phyloP scores from a whole-genome alignment of 2,888 invertebrate species.

The Timema cristinae region DNA sequence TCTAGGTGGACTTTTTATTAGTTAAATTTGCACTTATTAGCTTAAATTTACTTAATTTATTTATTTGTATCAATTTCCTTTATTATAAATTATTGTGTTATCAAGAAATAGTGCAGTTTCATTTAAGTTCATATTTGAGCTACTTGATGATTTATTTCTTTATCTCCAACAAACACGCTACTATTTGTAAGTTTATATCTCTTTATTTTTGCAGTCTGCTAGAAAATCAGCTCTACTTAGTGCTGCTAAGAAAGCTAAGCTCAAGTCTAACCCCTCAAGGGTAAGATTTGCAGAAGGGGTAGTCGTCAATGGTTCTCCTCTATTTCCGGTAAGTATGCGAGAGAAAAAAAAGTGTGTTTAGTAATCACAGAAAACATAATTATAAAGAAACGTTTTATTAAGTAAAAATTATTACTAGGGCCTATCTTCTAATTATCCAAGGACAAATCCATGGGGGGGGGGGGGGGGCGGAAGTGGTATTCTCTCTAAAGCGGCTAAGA shows the following conservation, averaged over 20 bases:
- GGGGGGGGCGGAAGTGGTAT: too few relatives aligned
- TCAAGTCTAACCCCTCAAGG: conserved; percentile 74
- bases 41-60: too few relatives aligned
- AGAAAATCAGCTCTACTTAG: conserved; percentile 80
- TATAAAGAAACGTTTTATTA: background rate
- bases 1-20: too few relatives aligned
- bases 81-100: too few relatives aligned
- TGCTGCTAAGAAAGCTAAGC: conserved; percentile 78
- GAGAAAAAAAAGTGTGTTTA: background rate
- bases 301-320: conserved; percentile 76
- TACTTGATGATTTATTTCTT: too few relatives aligned
- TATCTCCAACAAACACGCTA: too few relatives aligned
- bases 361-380: background rate
- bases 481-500: too few relatives aligned
- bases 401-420: background rate
- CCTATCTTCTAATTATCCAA: background rate
- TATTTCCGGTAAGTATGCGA: conserved; percentile 64
- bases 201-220: conserved; percentile 45
- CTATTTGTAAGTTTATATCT: background rate
- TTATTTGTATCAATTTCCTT: too few relatives aligned
- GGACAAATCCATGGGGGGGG: background rate
- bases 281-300: conserved; percentile 89
- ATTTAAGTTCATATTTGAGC: too few relatives aligned
- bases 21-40: too few relatives aligned
- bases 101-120: too few relatives aligned